These are phyloP conservation scores for Seira musarum DNA, from an alignment of 2,888 invertebrate genomes.

Conservation along the genomic window DNA sequence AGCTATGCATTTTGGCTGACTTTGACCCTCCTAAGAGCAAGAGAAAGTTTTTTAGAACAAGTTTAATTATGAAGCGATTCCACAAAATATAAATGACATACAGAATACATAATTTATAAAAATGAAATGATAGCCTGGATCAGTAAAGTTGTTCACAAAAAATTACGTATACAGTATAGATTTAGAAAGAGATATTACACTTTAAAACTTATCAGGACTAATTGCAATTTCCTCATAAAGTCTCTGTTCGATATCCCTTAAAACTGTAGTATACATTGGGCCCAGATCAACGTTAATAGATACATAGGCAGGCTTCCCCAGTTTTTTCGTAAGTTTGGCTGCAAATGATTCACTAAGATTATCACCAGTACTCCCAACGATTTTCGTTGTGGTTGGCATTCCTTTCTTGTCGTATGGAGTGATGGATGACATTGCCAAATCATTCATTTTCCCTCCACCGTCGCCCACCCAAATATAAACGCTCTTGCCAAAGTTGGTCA, in stretches of 20 bases:
- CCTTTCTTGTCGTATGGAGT: constrained; percentile 58
- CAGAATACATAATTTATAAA: no score
- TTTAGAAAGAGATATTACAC: no score
- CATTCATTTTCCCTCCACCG: constrained; percentile 46
- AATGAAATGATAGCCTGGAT: no score
- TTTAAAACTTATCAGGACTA: constrained; percentile 71
- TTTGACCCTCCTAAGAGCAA: no score
- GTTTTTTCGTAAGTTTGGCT: constrained; percentile 72
- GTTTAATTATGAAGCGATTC: no score
- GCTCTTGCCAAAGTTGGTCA: constrained; percentile 73
- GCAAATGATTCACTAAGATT: constrained; percentile 70
- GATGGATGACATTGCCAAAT: constrained; percentile 49
- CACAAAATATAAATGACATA: no score
- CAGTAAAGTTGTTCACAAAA: no score
- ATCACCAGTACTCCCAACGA: constrained; percentile 72
- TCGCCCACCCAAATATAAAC: constrained; percentile 73
- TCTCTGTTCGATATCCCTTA: constrained; percentile 72
- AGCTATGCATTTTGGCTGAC: no score
- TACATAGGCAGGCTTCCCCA: constrained; percentile 74
- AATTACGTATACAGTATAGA: no score
- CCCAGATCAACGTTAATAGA: constrained; percentile 73
- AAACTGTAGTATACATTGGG: constrained; percentile 70
- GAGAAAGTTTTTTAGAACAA: no score
- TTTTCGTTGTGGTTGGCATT: constrained; percentile 71
- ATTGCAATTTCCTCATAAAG: constrained; percentile 73